Conservation (phyloP, 2,888 invertebrate species). For the Lepetodrilus schrolli region DNA sequence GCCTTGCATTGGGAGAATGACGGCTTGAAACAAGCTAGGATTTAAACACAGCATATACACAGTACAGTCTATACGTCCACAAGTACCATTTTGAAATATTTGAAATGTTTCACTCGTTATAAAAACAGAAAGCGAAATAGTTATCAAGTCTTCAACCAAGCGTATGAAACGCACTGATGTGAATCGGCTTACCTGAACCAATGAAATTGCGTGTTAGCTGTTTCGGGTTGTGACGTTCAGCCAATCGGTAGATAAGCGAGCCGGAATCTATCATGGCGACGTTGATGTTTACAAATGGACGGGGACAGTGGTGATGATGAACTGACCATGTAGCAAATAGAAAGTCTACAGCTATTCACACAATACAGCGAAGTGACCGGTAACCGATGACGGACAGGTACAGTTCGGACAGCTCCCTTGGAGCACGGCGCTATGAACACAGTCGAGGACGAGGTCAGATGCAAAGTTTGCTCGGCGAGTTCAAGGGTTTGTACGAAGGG, state of each 20-base stretch:
- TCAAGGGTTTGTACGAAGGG: slow-evolving; percentile 71
- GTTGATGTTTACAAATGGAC: slow-evolving; percentile 25
- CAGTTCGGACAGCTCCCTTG: background rate
- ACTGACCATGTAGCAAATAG: background rate
- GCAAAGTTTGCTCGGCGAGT: slow-evolving; percentile 70
- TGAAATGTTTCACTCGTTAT: too few species aligned
- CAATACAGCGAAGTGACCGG: background rate
- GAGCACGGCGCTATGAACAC: background rate
- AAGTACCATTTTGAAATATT: too few species aligned
- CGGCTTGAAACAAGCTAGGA: too few species aligned
- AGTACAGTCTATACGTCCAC: too few species aligned
- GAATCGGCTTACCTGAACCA: too few species aligned
- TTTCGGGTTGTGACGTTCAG: too few species aligned
- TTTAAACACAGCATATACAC: too few species aligned
- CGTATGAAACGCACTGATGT: too few species aligned
- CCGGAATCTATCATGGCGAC: slow-evolving; percentile 21
- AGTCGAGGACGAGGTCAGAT: slow-evolving; percentile 60
- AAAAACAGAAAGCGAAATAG: too few species aligned
- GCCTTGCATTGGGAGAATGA: too few species aligned
- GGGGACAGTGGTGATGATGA: background rate
- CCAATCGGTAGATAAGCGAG: background rate
- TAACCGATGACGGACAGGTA: slow-evolving; percentile 17
- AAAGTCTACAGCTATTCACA: background rate
- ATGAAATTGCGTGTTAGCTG: too few species aligned
- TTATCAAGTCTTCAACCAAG: too few species aligned